Evolutionary conservation across 2,113 vertebrate genomes (phyloP), one percentile per base, ranked within the genome.

Genomic region (Barnardius zonarius): DNA sequence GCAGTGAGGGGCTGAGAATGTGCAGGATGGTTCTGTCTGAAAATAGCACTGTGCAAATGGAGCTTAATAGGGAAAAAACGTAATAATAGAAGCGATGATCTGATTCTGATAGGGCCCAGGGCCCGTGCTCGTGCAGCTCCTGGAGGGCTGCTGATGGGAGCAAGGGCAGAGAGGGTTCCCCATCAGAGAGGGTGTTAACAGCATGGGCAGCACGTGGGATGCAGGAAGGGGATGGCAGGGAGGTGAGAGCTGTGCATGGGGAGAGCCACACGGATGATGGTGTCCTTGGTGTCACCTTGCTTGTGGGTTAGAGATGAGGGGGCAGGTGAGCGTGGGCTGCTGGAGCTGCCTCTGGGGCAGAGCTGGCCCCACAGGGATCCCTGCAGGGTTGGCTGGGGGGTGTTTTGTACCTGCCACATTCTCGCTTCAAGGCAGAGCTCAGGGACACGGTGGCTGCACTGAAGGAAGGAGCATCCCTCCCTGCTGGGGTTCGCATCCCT

Each of bases 1-100:
- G 83, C 43, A 51, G 43, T 0, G 2, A 48, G 90, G 63, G 74
- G 62, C 59, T 94, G 88, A 57, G 91, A 84, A 91, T 5, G 10
- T 66, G 81, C 77, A 91, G 92, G 52, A 75, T 69, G 75, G 49
- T 66, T 94, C 66, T 1, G 1, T 91, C 91, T 92, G 81, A 75
- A 90, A 92, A 89, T 92, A 94, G 89, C 85, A 43, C 52, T 69
- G 41, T 62, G 22, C 88, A 93, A 74, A 91, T 91, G 78, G 81
- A 84, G 70, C 80, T 94, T 94, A 88, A 89, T 72, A 81, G 80
- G 35, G 55, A 54, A 83, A 84, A 54, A 86, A 87, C 17, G 44
- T 78, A 90, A 75, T 83, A 90, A 83, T 76, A 80, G 87, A 79
- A 95, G 70, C 54, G 52, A 39, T 44, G 74, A 92, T 94, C 73